Percentiles rank a stretch among this genome's conserved stretches.
These are phyloP conservation scores for Halcyon badia DNA, from an alignment of 2,797 vertebrate genomes.

Conservation along the genomic window DNA sequence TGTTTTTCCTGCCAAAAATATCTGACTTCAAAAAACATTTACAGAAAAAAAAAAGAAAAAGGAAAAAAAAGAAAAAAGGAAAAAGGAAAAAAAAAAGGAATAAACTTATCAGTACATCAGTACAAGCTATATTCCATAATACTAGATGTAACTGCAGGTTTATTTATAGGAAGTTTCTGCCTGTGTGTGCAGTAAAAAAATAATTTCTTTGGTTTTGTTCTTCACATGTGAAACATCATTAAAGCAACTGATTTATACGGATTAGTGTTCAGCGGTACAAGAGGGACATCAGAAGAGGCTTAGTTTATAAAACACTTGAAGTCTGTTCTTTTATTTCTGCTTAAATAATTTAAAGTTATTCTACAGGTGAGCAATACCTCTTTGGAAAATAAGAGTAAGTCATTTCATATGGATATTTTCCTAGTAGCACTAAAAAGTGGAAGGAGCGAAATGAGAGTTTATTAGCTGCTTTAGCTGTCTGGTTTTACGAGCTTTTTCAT, in stretches of 20 bases:
- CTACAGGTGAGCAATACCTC: not conserved
- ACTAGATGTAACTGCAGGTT: not conserved
- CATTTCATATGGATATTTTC: not conserved
- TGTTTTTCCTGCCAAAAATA: not conserved
- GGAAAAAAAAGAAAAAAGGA: accelerated
- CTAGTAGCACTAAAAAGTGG: not conserved
- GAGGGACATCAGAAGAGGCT: not conserved
- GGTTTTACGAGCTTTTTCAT: not conserved
- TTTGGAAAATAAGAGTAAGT: not conserved
- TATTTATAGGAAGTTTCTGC: not conserved
- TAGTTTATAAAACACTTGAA: not conserved
- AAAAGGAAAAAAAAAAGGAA: not conserved
- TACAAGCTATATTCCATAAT: not conserved
- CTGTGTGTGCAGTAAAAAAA: not conserved
- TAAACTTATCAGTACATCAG: not conserved
- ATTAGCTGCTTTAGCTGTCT: not conserved
- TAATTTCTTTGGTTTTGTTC: not conserved
- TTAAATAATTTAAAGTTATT: not conserved
- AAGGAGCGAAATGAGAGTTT: not conserved
- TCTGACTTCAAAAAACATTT: not conserved
- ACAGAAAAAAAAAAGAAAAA: not conserved
- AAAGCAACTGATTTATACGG: not conserved
- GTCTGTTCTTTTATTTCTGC: not conserved
- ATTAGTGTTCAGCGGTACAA: not conserved
- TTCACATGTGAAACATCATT: not conserved